Evolutionary conservation across 2,888 invertebrate species (phyloP), one percentile per base, ranked within the genome.

Genomic region (Phaedon cochleariae): DNA sequence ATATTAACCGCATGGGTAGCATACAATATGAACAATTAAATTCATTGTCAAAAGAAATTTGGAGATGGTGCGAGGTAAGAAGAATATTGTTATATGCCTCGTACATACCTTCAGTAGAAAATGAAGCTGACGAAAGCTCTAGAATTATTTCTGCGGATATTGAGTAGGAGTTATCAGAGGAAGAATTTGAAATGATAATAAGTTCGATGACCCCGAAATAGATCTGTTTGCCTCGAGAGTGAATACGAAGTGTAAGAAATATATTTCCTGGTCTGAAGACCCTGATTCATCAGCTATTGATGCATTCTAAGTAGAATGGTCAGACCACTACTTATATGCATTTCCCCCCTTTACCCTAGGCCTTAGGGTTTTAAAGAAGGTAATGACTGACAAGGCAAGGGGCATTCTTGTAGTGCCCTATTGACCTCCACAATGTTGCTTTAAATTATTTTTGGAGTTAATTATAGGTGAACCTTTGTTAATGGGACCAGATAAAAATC

Each of bases 1-100:
- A 63, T 52, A 62, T 71, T 7, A 69, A 67, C 26, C 55, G 63
- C 21, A 71, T 69, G 69, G 68, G 68, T 9, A 60, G 68, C 31
- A 60, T 37, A 17, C 41, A 41, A 41, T 59, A 49, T 18, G 26
- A 15, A 31, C 10, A 18, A 12, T 51, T 51, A 1, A 59, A 59
- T 34, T n/a, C 17, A 22, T 15, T 69, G n/a, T 26, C 64, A 17
- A 37, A 29, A 31, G 20, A 51, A 21, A 62, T 69, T 41, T 67
- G 69, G 69, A 59, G 65, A 18, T 69, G 64, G 67, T 64, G 62
- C 45, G 60, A 67, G 26, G 21, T 31, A 21, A 57, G 62, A 0
- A 61, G 65, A 41, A 59, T 68, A 15, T 68, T 10, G 26, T 5
- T 68, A 26, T 53, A 45, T 55, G 63, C 68, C 4, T 57, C 59